Conservation (phyloP, 2,888 invertebrate species). For the Melanchra persicariae region DNA sequence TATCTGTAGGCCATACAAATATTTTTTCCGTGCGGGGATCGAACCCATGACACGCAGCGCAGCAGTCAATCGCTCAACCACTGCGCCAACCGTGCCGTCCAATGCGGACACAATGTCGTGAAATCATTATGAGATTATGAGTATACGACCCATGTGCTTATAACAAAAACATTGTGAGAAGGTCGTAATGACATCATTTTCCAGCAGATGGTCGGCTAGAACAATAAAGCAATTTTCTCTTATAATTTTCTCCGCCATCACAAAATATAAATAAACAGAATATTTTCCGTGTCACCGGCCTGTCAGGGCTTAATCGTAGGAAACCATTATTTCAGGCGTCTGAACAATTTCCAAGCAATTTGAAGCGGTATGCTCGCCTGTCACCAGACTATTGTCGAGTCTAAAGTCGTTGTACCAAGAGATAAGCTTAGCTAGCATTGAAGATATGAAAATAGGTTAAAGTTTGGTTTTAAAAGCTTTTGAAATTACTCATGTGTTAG, state of each 20-base stretch:
- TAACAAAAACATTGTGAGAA: background rate
- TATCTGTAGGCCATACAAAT: too few species aligned
- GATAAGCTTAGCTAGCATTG: background rate
- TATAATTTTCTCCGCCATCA: conserved; percentile 24
- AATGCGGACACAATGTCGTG: background rate
- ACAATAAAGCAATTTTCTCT: conserved; percentile 22
- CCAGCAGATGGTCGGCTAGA: background rate
- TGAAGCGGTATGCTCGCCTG: conserved; percentile 49
- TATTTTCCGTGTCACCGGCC: conserved; percentile 35
- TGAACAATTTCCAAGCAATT: conserved; percentile 61
- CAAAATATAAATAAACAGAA: conserved; percentile 40
- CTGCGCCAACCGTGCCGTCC: too few species aligned
- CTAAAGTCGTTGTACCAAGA: background rate
- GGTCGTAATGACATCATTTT: background rate
- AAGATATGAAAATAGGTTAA: background rate
- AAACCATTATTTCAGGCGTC: conserved; percentile 51
- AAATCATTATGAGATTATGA: too few species aligned
- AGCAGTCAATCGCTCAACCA: too few species aligned
- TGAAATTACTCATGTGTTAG: too few species aligned
- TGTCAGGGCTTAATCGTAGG: conserved; percentile 52
- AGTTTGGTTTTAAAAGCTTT: background rate
- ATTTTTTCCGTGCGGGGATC: too few species aligned
- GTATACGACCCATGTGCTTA: background rate
- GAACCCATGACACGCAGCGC: too few species aligned
- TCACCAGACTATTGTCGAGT: conserved; percentile 42